These are phyloP conservation scores for Chrysopilus asiliformis DNA, from an alignment of 2,888 invertebrate genomes.

Conservation along the genomic window DNA sequence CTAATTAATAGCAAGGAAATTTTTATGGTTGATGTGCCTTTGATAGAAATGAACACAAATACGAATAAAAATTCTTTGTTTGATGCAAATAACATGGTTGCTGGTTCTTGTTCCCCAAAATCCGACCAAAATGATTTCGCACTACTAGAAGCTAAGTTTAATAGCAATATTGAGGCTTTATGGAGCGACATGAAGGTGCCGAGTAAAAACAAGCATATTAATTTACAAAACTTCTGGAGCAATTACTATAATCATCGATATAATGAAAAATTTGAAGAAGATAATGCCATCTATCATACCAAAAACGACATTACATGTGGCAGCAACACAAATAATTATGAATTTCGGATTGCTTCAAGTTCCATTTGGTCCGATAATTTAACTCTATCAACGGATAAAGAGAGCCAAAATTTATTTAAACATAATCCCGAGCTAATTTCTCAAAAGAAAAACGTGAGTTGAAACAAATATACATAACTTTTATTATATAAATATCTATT, in stretches of 20 bases:
- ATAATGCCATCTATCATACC: too few species aligned
- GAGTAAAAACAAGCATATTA: slow-evolving; percentile 28
- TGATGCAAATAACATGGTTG: neutral
- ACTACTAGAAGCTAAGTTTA: slow-evolving; percentile 43
- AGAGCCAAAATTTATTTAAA: too few species aligned
- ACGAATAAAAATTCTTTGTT: slow-evolving; percentile 6
- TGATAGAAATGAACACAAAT: slow-evolving; percentile 1
- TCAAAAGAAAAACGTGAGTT: too few species aligned
- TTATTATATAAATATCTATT: neutral
- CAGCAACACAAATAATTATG: too few species aligned
- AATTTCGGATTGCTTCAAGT: too few species aligned
- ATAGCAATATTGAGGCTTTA: slow-evolving; percentile 51
- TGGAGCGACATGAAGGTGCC: slow-evolving; percentile 45
- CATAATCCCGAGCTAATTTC: too few species aligned
- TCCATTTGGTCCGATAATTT: too few species aligned
- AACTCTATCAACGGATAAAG: too few species aligned
- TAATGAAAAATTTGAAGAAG: too few species aligned
- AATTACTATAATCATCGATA: slow-evolving; percentile 25
- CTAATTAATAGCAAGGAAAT: neutral
- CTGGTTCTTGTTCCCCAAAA: neutral
- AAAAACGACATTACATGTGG: too few species aligned
- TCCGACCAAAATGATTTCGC: slow-evolving; percentile 22
- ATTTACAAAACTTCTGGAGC: slow-evolving; percentile 25
- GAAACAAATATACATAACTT: too few species aligned
- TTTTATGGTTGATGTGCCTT: slow-evolving; percentile 3